Evolutionary conservation across 2,797 vertebrate genomes (phyloP).

Genomic region (Cryptoprocta ferox): DNA sequence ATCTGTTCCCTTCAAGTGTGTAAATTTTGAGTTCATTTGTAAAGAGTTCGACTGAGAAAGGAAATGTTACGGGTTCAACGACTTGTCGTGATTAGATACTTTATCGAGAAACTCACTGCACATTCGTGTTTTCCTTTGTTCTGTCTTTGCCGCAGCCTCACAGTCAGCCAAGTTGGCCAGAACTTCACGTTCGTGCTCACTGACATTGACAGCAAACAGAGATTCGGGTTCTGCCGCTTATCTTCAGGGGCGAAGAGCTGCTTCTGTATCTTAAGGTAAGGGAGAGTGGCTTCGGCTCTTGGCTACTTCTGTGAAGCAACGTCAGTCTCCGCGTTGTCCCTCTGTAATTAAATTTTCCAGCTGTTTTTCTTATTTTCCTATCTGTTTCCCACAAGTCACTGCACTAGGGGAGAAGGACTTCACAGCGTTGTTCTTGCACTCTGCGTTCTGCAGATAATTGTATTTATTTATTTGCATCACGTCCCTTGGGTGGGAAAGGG

Average conservation of each 20-base stretch:
- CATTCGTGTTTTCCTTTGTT: conserved; percentile 79
- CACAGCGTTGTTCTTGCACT: conserved; percentile 81
- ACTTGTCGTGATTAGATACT: conserved; percentile 79
- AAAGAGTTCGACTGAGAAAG: conserved; percentile 74
- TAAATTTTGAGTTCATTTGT: conserved; percentile 77
- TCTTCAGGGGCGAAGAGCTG: conserved; percentile 93
- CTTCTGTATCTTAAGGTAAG: conserved; percentile 94
- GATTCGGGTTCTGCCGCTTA: conserved; percentile 92
- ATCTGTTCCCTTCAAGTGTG: conserved; percentile 62
- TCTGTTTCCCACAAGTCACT: conserved; percentile 85
- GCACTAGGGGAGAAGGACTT: conserved; percentile 83
- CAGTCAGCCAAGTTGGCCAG: conserved; percentile 91
- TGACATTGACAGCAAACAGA: conserved; percentile 93
- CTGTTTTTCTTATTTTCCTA: conserved; percentile 81
- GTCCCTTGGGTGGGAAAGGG: conserved; percentile 76
- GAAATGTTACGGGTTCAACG: conserved; percentile 82
- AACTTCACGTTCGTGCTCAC: conserved; percentile 93
- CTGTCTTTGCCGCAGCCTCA: conserved; percentile 87
- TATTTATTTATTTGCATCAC: conserved; percentile 85
- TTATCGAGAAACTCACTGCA: conserved; percentile 75
- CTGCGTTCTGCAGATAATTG: conserved; percentile 83
- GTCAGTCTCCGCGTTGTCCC: conserved; percentile 69
- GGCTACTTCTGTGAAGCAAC: conserved; percentile 72
- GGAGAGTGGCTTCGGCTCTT: conserved; percentile 68
- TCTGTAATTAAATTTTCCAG: conserved; percentile 84